These are phyloP conservation scores for Thalassaphorura encarpata DNA, from an alignment of 1,140 invertebrate genomes.

Conservation along the genomic window DNA sequence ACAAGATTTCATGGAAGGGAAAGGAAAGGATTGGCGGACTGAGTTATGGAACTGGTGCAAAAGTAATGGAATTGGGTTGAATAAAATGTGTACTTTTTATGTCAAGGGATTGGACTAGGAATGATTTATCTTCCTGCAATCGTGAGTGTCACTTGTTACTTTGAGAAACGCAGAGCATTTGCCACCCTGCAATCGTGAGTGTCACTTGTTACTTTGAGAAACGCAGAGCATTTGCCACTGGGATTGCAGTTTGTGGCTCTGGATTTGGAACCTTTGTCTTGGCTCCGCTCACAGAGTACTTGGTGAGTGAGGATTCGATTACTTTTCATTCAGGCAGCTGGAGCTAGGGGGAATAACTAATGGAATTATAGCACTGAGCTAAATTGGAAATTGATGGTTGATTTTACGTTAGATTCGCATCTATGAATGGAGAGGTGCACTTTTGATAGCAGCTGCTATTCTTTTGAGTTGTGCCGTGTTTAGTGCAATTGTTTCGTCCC, in stretches of 20 bases:
- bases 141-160: constrained; percentile 88
- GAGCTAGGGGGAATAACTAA: no score
- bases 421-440: constrained; percentile 59
- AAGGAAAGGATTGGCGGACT: no score
- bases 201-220: constrained; percentile 92
- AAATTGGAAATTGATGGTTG: neutral
- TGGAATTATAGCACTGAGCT: no score
- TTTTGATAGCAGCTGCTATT: constrained; percentile 69
- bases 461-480: constrained; percentile 73
- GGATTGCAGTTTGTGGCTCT: constrained; percentile 85
- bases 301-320: no score
- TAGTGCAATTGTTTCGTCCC: constrained; percentile 67
- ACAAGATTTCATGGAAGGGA: no score
- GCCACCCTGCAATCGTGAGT: constrained; percentile 92
- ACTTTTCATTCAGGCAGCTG: no score
- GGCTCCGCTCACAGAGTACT: constrained; percentile 58
- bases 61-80: no score
- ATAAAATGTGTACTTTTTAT: no score
- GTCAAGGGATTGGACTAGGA: constrained; percentile 78
- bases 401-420: constrained; percentile 38
- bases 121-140: constrained; percentile 91
- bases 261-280: constrained; percentile 77
- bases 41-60: no score
- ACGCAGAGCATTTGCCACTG: constrained; percentile 78
- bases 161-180: constrained; percentile 77